phyloP scores from a whole-genome alignment of 1,140 invertebrate species.

The Philaenus spumarius region DNA sequence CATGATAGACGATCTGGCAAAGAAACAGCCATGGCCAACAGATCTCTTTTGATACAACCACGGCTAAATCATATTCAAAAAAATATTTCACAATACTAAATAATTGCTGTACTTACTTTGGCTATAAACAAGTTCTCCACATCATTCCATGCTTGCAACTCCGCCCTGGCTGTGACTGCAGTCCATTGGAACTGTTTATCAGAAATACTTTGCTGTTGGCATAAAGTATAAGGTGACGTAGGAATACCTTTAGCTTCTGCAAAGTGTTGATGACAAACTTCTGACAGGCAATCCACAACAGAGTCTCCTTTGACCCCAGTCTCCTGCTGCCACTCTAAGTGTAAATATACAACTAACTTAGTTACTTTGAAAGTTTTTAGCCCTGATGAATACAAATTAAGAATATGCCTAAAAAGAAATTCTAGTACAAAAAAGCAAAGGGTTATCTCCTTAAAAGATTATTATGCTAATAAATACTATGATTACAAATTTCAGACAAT shows the following conservation, averaged over 20 bases:
- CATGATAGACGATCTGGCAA: too few relatives aligned
- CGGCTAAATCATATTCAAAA: too few relatives aligned
- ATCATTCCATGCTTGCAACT: conserved; percentile 46
- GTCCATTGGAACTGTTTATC: conserved; percentile 49
- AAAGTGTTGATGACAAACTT: conserved; percentile 43
- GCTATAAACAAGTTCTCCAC: conserved; percentile 49
- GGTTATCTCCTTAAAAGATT: too few relatives aligned
- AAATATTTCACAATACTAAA: too few relatives aligned
- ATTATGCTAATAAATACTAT: too few relatives aligned
- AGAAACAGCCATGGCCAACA: too few relatives aligned
- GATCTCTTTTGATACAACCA: too few relatives aligned
- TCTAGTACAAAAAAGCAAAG: too few relatives aligned
- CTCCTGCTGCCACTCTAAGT: conserved; percentile 42
- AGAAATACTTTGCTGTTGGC: conserved; percentile 42
- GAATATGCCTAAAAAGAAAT: too few relatives aligned
- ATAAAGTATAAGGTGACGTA: conserved; percentile 38
- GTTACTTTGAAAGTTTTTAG: too few relatives aligned
- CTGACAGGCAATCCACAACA: conserved; percentile 41
- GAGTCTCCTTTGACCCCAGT: conserved; percentile 37
- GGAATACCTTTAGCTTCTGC: conserved; percentile 34
- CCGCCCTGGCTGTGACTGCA: conserved; percentile 42
- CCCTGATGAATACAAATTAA: too few relatives aligned
- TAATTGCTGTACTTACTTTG: conserved; percentile 41
- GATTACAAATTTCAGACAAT: too few relatives aligned
- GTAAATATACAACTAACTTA: conserved; percentile 9